These are phyloP conservation scores for Ptilonorhynchus violaceus DNA, from an alignment of 2,113 vertebrate species.

Conservation along the genomic window DNA sequence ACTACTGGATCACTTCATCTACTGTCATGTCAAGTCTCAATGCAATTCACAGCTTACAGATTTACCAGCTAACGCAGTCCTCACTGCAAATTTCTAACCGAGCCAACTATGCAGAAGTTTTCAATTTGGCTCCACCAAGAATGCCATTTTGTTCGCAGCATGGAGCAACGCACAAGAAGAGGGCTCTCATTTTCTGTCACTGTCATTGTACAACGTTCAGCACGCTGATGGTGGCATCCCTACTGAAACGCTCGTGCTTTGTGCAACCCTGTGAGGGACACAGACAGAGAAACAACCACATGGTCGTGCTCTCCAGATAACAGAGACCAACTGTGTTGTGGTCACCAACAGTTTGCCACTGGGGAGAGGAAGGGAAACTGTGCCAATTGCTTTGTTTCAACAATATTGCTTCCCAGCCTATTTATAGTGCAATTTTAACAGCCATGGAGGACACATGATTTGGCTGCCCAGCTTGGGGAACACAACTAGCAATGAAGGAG, in stretches of 20 bases:
- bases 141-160: background rate
- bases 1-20: background rate
- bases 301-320: background rate
- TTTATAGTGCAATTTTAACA: background rate
- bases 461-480: background rate
- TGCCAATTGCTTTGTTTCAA: background rate
- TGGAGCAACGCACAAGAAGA: fast-evolving
- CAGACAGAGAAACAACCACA: background rate
- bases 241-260: background rate
- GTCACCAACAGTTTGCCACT: background rate
- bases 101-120: background rate
- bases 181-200: background rate
- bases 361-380: background rate
- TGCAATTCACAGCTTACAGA: background rate
- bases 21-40: background rate
- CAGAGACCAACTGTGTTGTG: background rate
- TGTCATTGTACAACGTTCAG: background rate
- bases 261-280: background rate
- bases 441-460: background rate
- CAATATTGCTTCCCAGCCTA: background rate
- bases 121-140: background rate
- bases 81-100: background rate
- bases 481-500: background rate
- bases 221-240: background rate
- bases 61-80: background rate